Evolutionary conservation across 2,113 vertebrate species (phyloP).

Genomic region (Arvicanthis niloticus): DNA sequence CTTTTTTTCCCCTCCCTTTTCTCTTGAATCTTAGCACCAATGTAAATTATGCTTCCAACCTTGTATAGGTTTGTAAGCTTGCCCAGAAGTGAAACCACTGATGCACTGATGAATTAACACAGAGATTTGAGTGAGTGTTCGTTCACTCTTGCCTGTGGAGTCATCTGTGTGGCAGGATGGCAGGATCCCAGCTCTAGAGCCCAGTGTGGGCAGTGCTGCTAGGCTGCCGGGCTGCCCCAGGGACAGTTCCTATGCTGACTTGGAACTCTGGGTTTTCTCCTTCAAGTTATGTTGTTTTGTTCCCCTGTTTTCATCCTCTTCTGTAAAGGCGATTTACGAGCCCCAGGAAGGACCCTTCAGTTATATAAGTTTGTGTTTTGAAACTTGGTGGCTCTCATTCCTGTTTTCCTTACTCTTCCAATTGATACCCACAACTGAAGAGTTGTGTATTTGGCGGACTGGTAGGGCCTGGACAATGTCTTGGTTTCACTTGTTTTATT

Average conservation of each 20-base stretch:
- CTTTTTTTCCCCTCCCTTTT: neutral
- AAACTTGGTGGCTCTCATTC: constrained; percentile 85
- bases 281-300: constrained; percentile 65
- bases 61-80: constrained; percentile 83
- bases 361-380: constrained; percentile 84
- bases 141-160: constrained; percentile 82
- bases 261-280: constrained; percentile 90
- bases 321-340: constrained; percentile 85
- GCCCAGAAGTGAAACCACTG: constrained; percentile 85
- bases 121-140: constrained; percentile 70
- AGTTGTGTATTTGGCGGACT: constrained; percentile 89
- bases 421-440: constrained; percentile 84
- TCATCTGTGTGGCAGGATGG: constrained; percentile 78
- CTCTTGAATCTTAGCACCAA: constrained; percentile 79
- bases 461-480: constrained; percentile 93
- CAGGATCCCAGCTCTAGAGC: constrained; percentile 73
- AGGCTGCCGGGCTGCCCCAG: constrained; percentile 59
- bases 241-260: constrained; percentile 81
- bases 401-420: constrained; percentile 86
- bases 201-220: constrained; percentile 46
- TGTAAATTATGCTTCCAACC: constrained; percentile 82
- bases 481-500: constrained; percentile 91
- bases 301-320: constrained; percentile 45
- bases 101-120: constrained; percentile 66
- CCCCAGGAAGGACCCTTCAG: constrained; percentile 85